A percentile compares a stretch with the other conserved stretches of the same genome.
Evolutionary conservation across 92 coral and sea anemone species (phyloP).

Genomic region (Meandrina meandrites): DNA sequence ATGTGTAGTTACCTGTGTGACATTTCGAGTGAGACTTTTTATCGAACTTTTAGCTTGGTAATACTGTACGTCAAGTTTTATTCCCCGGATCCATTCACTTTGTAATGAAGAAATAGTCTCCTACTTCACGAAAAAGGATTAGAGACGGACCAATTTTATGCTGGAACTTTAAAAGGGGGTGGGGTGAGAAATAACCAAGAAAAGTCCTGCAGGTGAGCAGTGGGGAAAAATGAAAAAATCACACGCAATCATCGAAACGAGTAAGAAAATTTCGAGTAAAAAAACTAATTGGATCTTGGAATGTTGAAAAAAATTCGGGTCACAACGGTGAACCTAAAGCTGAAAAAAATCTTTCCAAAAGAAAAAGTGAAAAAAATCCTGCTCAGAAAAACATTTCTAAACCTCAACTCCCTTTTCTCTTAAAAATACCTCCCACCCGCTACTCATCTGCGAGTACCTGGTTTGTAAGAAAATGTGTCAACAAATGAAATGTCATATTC

Average conservation of each 20-base stretch:
- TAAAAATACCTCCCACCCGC: neutral
- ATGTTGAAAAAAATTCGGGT: too few relatives aligned
- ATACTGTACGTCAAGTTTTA: neutral
- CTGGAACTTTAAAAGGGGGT: neutral
- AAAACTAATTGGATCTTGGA: too few relatives aligned
- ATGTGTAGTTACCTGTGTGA: neutral
- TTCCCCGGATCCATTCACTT: neutral
- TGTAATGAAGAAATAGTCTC: neutral
- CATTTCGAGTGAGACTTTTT: neutral
- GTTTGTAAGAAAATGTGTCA: neutral
- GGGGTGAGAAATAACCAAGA: neutral
- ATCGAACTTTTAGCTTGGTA: neutral
- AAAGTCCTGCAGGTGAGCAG: neutral
- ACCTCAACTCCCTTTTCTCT: neutral
- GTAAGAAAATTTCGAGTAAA: too few relatives aligned
- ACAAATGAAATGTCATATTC: neutral
- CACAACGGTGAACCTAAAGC: too few relatives aligned
- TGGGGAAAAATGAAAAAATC: neutral
- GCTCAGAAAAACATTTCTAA: too few relatives aligned
- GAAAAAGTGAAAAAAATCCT: neutral
- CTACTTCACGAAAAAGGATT: neutral
- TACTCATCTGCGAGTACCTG: neutral
- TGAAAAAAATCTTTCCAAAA: neutral
- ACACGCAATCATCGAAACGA: too few relatives aligned
- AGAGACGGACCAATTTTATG: neutral